phyloP scores from a whole-genome alignment of 2,797 vertebrate genomes.

The Aotus griseimembra region DNA sequence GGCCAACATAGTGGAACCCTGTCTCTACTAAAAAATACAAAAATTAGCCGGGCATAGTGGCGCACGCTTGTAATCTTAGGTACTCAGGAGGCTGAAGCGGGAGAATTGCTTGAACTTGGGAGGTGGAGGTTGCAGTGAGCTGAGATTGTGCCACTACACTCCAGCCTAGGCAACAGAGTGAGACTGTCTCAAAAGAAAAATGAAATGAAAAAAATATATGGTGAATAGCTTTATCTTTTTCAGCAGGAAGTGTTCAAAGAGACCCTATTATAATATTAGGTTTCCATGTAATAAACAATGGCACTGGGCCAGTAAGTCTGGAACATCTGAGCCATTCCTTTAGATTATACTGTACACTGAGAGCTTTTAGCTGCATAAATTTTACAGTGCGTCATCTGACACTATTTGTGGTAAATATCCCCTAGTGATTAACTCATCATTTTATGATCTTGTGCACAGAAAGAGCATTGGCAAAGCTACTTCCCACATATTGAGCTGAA shows the following conservation, averaged over 20 bases:
- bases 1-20: neutral
- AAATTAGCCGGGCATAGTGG: neutral
- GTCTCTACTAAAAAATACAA: neutral
- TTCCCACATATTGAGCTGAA: neutral
- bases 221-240: slow-evolving; percentile 59
- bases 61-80: accelerated
- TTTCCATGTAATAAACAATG: slow-evolving; percentile 39
- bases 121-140: neutral
- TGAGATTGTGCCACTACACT: neutral
- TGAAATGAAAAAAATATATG: too few species aligned
- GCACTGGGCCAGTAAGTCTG: neutral
- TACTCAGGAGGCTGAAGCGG: neutral
- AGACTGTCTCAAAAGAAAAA: neutral
- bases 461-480: neutral
- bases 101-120: neutral
- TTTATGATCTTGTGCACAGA: slow-evolving; percentile 44
- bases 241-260: slow-evolving; percentile 45
- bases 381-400: slow-evolving; percentile 42
- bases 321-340: slow-evolving; percentile 48
- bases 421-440: slow-evolving; percentile 37
- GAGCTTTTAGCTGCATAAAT: slow-evolving; percentile 47
- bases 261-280: neutral
- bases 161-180: neutral
- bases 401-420: slow-evolving; percentile 43
- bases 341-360: neutral